phyloP scores from a whole-genome alignment of 2,113 vertebrate species.

The Catharus bicknelli region DNA sequence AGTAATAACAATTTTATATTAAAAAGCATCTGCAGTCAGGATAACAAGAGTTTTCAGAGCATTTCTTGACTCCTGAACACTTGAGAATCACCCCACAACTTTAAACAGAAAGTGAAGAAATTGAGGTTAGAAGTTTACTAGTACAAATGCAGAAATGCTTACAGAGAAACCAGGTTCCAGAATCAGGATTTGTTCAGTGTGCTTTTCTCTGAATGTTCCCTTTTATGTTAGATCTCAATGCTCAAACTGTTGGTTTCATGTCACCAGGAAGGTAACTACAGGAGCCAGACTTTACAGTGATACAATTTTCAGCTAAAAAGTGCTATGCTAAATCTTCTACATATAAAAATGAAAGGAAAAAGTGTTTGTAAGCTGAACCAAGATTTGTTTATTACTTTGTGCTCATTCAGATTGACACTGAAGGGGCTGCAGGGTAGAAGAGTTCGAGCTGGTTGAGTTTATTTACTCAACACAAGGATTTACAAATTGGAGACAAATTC shows the following conservation, averaged over 20 bases:
- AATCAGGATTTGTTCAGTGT: neutral
- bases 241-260: neutral
- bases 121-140: neutral
- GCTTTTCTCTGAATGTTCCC: neutral
- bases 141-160: neutral
- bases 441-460: neutral
- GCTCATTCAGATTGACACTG: neutral
- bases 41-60: neutral
- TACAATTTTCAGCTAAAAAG: neutral
- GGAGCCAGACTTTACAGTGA: neutral
- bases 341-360: neutral
- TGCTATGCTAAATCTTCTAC: neutral
- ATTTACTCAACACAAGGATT: neutral
- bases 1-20: neutral
- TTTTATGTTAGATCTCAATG: neutral
- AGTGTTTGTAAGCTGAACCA: neutral
- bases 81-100: neutral
- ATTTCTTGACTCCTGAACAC: neutral
- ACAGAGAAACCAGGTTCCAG: neutral
- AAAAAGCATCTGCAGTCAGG: neutral
- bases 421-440: neutral
- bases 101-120: neutral
- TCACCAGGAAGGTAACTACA: neutral
- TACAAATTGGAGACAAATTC: neutral
- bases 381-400: neutral